Base-by-base conservation (phyloP, 2,888 invertebrate genomes). In the Cheilosia pagana region DNA sequence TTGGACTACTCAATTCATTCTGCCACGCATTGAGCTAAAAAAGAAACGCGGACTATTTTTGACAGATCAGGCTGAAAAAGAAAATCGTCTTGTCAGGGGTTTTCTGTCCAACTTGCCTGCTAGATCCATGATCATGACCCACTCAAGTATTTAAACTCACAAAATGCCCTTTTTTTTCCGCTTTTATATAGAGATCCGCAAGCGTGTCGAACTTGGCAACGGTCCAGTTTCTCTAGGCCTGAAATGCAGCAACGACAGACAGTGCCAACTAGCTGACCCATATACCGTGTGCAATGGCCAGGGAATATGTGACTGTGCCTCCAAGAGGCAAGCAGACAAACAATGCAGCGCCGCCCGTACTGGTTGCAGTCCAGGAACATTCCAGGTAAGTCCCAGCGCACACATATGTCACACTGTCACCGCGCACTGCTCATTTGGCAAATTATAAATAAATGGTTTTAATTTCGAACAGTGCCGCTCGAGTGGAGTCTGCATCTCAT, bases 401-500 rank as follows among this genome's bases (percentile, higher is more conserved):
- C n/a, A n/a, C n/a, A n/a, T n/a, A n/a, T n/a, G n/a, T n/a, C n/a
- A n/a, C n/a, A 55, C 28, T 55, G 35, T 35, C 35, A 12, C 12
- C 35, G 10, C n/a, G n/a, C n/a, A n/a, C 23, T 35, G 21, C 45
- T 57, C 50, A 75, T 81, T 82, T 75, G 70, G 75, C 81, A 82
- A 78, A 86, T 75, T 77, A 71, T 65, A 75, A 74, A 60, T 81
- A 83, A 74, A 86, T 78, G 25, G 53, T 72, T 81, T 81, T 81
- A 76, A 85, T 86, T 68, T 68, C 65, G 92, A 93, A 68, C 93
- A 98, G 95, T 98, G 98, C 90, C 95, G 95, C 35, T 96, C 96
- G 67, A 95, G 95, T 65, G 98, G 98, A 1, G 93, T 94, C 14
- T 98, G 98, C 91, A 96, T 98, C 89, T 97, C 97, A 88, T 97